Percentiles rank a stretch among this genome's conserved stretches.
Conservation (phyloP, 2,113 vertebrate species). For the Engystomops pustulosus region DNA sequence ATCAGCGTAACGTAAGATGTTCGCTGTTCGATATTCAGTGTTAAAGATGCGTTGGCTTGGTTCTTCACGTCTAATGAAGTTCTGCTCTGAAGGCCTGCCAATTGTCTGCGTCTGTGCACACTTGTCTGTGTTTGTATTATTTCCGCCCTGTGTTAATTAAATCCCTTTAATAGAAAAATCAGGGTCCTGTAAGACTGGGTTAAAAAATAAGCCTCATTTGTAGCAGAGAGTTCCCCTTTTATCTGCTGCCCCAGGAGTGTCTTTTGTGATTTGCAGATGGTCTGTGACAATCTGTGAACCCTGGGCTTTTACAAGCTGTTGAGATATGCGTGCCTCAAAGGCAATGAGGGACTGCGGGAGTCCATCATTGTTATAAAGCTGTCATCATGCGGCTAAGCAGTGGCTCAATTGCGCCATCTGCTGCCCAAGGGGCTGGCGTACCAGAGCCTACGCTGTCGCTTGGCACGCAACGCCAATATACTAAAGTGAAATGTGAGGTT, state of each 20-base stretch:
- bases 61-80: background rate
- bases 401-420: conserved; percentile 53
- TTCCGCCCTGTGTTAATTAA: conserved; percentile 26
- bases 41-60: background rate
- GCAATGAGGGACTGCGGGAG: conserved; percentile 52
- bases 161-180: conserved; percentile 20
- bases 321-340: conserved; percentile 55
- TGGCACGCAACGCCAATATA: background rate
- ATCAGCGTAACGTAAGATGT: background rate
- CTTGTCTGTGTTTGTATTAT: conserved; percentile 1
- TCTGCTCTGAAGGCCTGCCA: background rate
- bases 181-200: background rate
- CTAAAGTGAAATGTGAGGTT: background rate
- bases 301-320: conserved; percentile 60
- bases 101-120: conserved; percentile 20
- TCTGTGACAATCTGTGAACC: conserved; percentile 57
- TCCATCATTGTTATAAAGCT: conserved; percentile 55
- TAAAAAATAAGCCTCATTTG: conserved; percentile 40
- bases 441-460: background rate
- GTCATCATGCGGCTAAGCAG: conserved; percentile 15
- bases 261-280: conserved; percentile 55
- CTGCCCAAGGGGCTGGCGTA: background rate
- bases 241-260: conserved; percentile 44
- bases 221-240: conserved; percentile 34
- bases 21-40: background rate